These are phyloP conservation scores for Otocyon megalotis DNA, from an alignment of 2,113 vertebrate genomes.

Conservation along the genomic window DNA sequence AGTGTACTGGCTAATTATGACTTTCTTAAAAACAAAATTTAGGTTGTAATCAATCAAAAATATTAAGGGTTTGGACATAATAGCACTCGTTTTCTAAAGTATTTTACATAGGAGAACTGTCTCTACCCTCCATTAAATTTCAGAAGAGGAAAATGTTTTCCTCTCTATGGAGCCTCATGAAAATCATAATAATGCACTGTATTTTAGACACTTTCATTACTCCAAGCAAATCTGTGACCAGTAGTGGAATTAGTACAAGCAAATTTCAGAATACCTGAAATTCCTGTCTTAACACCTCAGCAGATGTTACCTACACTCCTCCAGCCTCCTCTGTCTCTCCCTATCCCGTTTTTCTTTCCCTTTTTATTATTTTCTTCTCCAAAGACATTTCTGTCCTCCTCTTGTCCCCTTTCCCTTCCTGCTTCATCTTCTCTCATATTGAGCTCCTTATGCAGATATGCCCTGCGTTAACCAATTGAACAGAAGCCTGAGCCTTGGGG, in stretches of 20 bases:
- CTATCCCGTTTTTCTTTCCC: background rate
- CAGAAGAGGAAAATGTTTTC: background rate
- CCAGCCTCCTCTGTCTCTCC: background rate
- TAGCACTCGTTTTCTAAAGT: background rate
- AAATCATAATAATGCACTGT: background rate
- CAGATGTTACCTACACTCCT: background rate
- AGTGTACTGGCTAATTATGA: background rate
- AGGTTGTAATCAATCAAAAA: slow-evolving; percentile 15
- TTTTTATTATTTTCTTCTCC: background rate
- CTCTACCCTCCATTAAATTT: background rate
- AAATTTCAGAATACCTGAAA: background rate
- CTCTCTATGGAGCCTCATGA: background rate
- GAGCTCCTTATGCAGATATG: background rate
- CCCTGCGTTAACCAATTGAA: background rate
- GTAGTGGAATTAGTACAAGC: background rate
- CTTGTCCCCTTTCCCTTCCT: background rate
- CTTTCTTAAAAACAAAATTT: slow-evolving; percentile 17
- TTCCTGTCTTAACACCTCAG: background rate
- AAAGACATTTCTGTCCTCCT: background rate
- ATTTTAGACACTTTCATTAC: background rate
- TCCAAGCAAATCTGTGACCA: background rate
- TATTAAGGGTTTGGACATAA: background rate
- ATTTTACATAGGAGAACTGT: background rate
- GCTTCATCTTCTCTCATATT: background rate
- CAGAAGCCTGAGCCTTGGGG: background rate